Evolutionary conservation across 2,113 vertebrate genomes (phyloP), one percentile per base, ranked within the genome.

Genomic region (Callipepla californica): DNA sequence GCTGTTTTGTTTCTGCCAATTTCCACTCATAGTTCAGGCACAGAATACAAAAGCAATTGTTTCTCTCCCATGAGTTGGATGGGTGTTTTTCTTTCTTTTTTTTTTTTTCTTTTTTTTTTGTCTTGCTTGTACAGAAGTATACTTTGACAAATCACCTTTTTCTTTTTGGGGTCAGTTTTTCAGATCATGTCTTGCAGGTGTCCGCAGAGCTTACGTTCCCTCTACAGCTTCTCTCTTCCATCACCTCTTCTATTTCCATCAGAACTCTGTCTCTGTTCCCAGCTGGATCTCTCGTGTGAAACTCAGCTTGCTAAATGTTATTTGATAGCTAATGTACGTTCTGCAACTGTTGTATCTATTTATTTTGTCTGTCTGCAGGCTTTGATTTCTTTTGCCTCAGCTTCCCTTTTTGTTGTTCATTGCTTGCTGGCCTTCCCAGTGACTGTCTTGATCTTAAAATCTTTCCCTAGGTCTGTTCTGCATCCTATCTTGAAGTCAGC

Each of bases 231-330:
- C 57, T 78, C 42, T 92, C 42, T 94, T 95, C 85, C 73, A 75
- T 93, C 40, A 5, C 68, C 87, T 30, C 47, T 87, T 87, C 45
- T 80, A 91, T 92, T 94, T 92, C 75, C 50, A 62, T 87, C 87
- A 93, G 87, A 96, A 92, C 90, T 93, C 74, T 87, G 74, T 78
- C 76, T 94, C 83, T 93, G 22, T 92, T 95, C 93, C 57, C 92
- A 95, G 94, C 86, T 94, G 93, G 90, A 89, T 94, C 53, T 90
- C 69, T 93, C 53, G 53, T 78, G 86, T 92, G 92, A 92, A 90
- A 84, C 77, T 91, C 50, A 55, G 51, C 70, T 21, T 55, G 73
- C 83, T 61, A 95, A 89, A 44, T 94, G 89, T 66, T 3, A 58
- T 90, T 93, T 81, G 89, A n/a, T 79, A 75, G 69, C 57, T 86